Evolutionary conservation across 2,797 vertebrate genomes (phyloP).

Genomic region (Pseudochaenichthys georgianus): DNA sequence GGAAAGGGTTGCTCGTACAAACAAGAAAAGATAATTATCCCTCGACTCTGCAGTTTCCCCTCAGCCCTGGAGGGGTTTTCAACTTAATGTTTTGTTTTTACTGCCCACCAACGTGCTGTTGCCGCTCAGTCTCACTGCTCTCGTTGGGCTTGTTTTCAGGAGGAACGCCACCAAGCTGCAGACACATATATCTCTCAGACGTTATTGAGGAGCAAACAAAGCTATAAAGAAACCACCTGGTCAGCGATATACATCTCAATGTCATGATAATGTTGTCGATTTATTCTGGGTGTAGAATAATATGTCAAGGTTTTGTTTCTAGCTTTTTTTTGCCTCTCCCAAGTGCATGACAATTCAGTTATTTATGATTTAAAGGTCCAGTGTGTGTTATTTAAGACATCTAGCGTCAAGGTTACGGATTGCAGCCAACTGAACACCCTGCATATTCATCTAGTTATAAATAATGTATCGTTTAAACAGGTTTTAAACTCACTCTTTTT

Average conservation of each 20-base stretch:
- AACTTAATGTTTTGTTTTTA: neutral
- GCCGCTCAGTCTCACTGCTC: no score
- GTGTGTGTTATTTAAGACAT: no score
- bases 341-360: neutral
- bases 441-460: no score
- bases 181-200: neutral
- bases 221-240: neutral
- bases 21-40: no score
- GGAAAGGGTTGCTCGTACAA: neutral
- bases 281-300: neutral
- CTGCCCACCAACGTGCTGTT: no score
- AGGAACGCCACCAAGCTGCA: neutral
- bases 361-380: neutral
- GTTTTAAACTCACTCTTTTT: neutral
- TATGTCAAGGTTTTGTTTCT: neutral
- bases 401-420: no score
- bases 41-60: no score
- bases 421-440: no score
- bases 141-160: neutral
- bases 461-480: no score
- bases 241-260: neutral
- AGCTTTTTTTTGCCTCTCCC: neutral
- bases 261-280: neutral
- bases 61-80: neutral
- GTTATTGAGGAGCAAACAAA: slow-evolving; percentile 2